Conservation (phyloP, 1,140 invertebrate species). For the Papilio polytes region DNA sequence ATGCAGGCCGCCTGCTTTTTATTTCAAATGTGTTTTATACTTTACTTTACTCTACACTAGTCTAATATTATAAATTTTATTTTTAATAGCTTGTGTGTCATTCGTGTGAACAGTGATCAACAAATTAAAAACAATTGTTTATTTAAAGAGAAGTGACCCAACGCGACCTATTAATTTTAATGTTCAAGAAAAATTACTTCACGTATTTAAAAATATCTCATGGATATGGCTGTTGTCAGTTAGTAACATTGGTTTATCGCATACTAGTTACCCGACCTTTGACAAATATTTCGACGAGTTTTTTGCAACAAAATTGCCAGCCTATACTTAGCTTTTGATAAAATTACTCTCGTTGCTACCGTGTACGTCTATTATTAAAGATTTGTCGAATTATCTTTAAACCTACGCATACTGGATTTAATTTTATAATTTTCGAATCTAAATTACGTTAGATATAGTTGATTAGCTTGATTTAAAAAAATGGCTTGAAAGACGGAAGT, state of each 20-base stretch:
- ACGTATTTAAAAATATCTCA: background rate
- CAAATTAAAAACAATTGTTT: background rate
- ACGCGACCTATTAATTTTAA: constrained; percentile 3
- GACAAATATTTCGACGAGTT: background rate
- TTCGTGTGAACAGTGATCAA: background rate
- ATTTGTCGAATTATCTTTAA: no score
- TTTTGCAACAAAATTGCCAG: background rate
- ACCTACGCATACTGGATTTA: no score
- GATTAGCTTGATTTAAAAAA: background rate
- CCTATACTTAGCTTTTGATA: background rate
- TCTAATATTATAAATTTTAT: no score
- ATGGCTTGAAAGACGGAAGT: background rate
- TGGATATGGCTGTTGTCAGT: background rate
- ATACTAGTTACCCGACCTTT: background rate
- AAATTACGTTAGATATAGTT: no score
- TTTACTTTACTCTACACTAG: no score
- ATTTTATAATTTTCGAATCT: no score
- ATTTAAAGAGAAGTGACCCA: constrained; percentile 1
- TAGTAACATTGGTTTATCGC: background rate
- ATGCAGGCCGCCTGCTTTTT: no score
- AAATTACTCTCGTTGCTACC: background rate
- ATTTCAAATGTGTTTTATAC: no score
- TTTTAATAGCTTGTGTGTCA: no score
- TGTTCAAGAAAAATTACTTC: background rate
- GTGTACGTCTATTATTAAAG: no score